These are phyloP conservation scores for Homarus gammarus DNA, from an alignment of 2,888 invertebrate genomes.

Conservation along the genomic window DNA sequence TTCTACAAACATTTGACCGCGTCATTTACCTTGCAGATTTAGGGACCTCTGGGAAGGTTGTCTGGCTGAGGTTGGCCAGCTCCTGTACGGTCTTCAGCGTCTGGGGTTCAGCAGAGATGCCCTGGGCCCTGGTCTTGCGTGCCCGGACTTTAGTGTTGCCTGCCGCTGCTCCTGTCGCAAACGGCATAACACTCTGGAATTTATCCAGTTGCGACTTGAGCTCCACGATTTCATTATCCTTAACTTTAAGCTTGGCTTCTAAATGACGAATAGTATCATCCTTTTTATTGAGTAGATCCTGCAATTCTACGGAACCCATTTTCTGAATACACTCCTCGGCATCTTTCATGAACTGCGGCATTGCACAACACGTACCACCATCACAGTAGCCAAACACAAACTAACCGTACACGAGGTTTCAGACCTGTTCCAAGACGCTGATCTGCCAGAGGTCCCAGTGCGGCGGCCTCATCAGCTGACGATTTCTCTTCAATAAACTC, in stretches of 20 bases:
- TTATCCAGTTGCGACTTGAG: slow-evolving; percentile 93
- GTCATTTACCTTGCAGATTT: slow-evolving; percentile 88
- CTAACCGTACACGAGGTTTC: slow-evolving; percentile 50
- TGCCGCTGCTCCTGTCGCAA: slow-evolving; percentile 46
- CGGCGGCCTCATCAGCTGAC: background rate
- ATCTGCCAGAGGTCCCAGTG: slow-evolving; percentile 28
- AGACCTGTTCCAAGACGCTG: slow-evolving; percentile 45
- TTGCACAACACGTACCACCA: slow-evolving; percentile 34
- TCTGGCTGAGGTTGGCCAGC: slow-evolving; percentile 81
- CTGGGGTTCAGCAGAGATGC: slow-evolving; percentile 97
- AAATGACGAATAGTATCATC: slow-evolving; percentile 89
- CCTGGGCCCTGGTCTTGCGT: slow-evolving; percentile 90
- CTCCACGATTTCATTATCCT: slow-evolving; percentile 89
- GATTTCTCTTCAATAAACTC: background rate
- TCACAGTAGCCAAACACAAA: slow-evolving; percentile 52
- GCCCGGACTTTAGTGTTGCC: slow-evolving; percentile 79
- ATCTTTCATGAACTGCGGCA: slow-evolving; percentile 47
- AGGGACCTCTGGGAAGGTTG: slow-evolving; percentile 84
- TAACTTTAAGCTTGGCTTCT: slow-evolving; percentile 85
- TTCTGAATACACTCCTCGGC: slow-evolving; percentile 36
- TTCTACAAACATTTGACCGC: background rate
- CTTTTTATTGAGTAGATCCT: slow-evolving; percentile 81
- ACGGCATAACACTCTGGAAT: slow-evolving; percentile 89
- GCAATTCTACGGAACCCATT: slow-evolving; percentile 79
- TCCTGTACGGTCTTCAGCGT: slow-evolving; percentile 88